A percentile compares a stretch with the other conserved stretches of the same genome.
Evolutionary conservation across 2,888 invertebrate genomes (phyloP).

Genomic region (Erebia epiphron): DNA sequence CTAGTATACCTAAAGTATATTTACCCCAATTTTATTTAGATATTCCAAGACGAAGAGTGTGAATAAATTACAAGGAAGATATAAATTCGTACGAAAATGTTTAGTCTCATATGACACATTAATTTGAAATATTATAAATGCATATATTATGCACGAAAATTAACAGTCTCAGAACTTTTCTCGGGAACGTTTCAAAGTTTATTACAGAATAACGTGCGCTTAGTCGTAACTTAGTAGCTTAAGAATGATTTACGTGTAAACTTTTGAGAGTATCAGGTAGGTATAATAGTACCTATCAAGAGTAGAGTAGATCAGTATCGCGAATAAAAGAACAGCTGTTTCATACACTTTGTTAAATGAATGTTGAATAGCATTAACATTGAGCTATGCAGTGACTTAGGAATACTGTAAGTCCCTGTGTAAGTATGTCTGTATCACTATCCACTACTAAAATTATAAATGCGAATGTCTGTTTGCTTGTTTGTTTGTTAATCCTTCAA

Average conservation of each 20-base stretch:
- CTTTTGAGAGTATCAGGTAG: neutral
- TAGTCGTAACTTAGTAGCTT: slow-evolving; percentile 18
- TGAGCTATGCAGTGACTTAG: too few relatives aligned
- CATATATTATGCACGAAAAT: slow-evolving; percentile 12
- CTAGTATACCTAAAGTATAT: too few relatives aligned
- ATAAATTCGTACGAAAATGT: neutral
- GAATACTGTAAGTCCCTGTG: too few relatives aligned
- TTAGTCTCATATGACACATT: slow-evolving; percentile 6
- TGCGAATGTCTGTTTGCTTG: too few relatives aligned
- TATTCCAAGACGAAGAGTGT: neutral
- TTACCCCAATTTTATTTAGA: too few relatives aligned
- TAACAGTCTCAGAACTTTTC: slow-evolving; percentile 19
- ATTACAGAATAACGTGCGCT: slow-evolving; percentile 19
- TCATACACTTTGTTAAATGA: too few relatives aligned
- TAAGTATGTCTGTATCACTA: too few relatives aligned
- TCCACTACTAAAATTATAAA: too few relatives aligned
- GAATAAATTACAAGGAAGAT: neutral
- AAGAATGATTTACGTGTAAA: slow-evolving; percentile 20
- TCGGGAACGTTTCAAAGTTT: slow-evolving; percentile 17
- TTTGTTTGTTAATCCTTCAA: too few relatives aligned
- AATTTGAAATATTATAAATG: slow-evolving; percentile 19
- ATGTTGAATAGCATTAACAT: too few relatives aligned
- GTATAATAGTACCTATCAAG: neutral
- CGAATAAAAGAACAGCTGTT: too few relatives aligned
- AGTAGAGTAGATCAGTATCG: too few relatives aligned